These are phyloP conservation scores for Tridacna gigas DNA, from an alignment of 2,888 invertebrate species.

Conservation along the genomic window DNA sequence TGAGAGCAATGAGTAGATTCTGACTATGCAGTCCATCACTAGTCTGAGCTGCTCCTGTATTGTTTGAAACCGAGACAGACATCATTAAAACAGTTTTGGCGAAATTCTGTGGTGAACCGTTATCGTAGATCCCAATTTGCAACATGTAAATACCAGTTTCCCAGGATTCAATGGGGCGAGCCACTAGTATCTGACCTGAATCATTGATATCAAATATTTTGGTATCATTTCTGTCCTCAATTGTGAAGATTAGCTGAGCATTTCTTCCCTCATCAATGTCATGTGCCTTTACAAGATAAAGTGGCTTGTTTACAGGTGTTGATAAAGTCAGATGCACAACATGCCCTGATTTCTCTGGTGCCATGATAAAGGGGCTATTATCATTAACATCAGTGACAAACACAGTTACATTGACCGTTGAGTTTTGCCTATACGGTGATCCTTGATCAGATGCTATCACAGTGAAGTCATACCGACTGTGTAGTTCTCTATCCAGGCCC, in stretches of 20 bases:
- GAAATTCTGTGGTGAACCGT: constrained; percentile 62
- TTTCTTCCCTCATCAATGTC: constrained; percentile 73
- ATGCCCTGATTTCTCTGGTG: constrained; percentile 65
- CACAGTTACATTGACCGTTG: constrained; percentile 65
- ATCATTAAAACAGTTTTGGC: constrained; percentile 63
- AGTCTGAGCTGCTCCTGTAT: constrained; percentile 30
- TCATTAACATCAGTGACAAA: constrained; percentile 69
- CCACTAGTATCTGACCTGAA: constrained; percentile 62
- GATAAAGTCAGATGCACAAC: constrained; percentile 50
- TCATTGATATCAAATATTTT: constrained; percentile 67
- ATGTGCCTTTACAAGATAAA: constrained; percentile 63
- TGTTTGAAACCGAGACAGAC: constrained; percentile 62
- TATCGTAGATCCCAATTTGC: constrained; percentile 66
- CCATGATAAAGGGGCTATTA: constrained; percentile 72
- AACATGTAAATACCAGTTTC: constrained; percentile 61
- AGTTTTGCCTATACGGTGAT: constrained; percentile 64
- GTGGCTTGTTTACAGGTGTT: constrained; percentile 63
- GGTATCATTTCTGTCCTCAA: constrained; percentile 69
- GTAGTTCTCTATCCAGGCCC: constrained; percentile 73
- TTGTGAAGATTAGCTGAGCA: constrained; percentile 64
- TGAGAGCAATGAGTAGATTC: constrained; percentile 71
- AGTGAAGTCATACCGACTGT: constrained; percentile 70
- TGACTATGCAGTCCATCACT: constrained; percentile 54
- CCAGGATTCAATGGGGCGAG: constrained; percentile 53
- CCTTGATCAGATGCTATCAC: constrained; percentile 79